Evolutionary conservation across 1,140 invertebrate species (phyloP).

Genomic region (Phenacoccus solenopsis): DNA sequence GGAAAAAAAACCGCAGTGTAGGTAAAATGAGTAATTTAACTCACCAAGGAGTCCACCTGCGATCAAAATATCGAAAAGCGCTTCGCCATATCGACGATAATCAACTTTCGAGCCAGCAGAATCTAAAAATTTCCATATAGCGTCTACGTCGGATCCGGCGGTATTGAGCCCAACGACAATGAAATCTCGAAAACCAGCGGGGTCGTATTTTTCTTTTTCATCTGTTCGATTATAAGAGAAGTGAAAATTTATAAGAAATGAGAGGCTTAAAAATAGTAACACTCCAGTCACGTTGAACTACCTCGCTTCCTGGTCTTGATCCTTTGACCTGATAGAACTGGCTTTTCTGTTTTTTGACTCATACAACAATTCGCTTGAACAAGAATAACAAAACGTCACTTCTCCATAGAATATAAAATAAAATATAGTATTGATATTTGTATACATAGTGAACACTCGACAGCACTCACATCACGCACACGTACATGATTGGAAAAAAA

Average conservation of each 20-base stretch:
- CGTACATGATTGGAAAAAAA: background rate
- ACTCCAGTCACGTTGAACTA: constrained; percentile 35
- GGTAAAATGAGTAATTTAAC: no score
- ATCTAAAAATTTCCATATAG: constrained; percentile 88
- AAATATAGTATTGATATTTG: background rate
- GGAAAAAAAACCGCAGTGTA: no score
- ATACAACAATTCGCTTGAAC: constrained; percentile 91
- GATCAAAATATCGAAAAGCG: constrained; percentile 94
- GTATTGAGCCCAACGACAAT: constrained; percentile 87
- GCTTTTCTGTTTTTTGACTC: constrained; percentile 99
- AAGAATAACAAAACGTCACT: constrained; percentile 18
- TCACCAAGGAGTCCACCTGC: constrained; percentile 77
- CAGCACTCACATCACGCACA: background rate
- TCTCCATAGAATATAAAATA: background rate
- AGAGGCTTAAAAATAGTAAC: constrained; percentile 7
- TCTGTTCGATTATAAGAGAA: constrained; percentile 47
- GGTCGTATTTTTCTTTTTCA: constrained; percentile 99
- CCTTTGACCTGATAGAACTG: constrained; percentile 98
- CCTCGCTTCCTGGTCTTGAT: constrained; percentile 99
- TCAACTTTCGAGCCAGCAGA: constrained; percentile 87
- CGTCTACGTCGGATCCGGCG: constrained; percentile 79
- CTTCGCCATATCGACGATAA: constrained; percentile 93
- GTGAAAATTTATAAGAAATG: constrained; percentile 8
- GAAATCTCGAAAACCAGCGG: constrained; percentile 90
- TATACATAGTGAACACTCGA: background rate